Evolutionary conservation across 2,113 vertebrate species (phyloP), one percentile per base, ranked within the genome.

Genomic region (Calyptomena viridis): DNA sequence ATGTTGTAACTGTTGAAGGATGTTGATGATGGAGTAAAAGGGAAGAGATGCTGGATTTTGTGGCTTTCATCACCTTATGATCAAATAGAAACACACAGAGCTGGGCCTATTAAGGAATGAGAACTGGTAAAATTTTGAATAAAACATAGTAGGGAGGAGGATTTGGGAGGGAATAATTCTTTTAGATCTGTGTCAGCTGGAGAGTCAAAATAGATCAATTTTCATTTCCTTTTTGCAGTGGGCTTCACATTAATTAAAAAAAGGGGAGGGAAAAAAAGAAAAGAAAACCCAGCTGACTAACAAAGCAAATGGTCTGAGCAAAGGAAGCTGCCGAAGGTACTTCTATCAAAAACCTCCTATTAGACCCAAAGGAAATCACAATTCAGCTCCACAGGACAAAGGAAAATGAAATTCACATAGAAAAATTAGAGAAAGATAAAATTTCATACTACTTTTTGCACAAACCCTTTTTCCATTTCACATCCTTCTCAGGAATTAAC

Each of bases 201-300:
- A 83, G 87, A 79, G 47, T 37, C 8, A 89, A 93, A 80, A 87
- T 46, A 62, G 64, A 90, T 47, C 69, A 11, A 16, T 63, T 85
- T 96, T 75, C 46, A 25, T 87, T 93, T 68, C 23, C n/a, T 87
- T 69, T 28, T 71, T 76, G 28, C 59, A 47, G 37, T 77, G 39
- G 66, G 10, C 15, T 91, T 94, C n/a, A 4, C 33, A 58, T 90
- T 88, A 88, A 93, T 95, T 94, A 23, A 82, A 75, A 74, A 82
- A 82, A 18, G 2, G 19, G 53, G 17, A 31, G 18, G 19, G 2
- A 40, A 60, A 60, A 81, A 68, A 52, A 82, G 19, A 42, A 62
- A 75, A 75, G 42, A 78, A 89, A 75, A 33, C 5, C 24, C 49
- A 66, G 42, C 35, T 39, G n/a, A 56, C 59, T 72, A 66, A 82